Percentiles rank a stretch among this genome's conserved stretches.
Conservation (phyloP, 2,888 invertebrate species). For the Gnatocerus cornutus region DNA sequence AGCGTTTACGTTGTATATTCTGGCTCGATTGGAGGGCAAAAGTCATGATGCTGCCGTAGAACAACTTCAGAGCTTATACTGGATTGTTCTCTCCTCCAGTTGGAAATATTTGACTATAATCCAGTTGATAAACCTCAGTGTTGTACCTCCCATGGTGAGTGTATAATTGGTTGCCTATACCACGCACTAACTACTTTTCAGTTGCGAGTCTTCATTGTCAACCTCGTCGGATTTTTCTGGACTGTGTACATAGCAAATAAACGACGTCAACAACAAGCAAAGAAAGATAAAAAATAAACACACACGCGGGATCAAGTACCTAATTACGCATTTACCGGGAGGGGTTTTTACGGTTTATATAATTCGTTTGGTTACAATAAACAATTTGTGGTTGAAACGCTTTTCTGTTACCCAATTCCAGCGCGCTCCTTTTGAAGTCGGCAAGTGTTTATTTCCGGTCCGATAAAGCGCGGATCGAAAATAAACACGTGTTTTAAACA, state of each 20-base stretch:
- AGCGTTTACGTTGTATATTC: slow-evolving; percentile 81
- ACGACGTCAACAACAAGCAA: slow-evolving; percentile 73
- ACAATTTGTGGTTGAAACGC: not conserved
- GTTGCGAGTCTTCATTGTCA: slow-evolving; percentile 83
- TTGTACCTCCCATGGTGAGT: slow-evolving; percentile 85
- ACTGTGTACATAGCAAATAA: slow-evolving; percentile 82
- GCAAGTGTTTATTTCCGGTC: slow-evolving; percentile 29
- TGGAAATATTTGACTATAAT: slow-evolving; percentile 85
- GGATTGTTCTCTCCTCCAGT: slow-evolving; percentile 80
- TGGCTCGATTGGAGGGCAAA: slow-evolving; percentile 85
- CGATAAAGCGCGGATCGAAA: not conserved
- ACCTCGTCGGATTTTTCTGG: slow-evolving; percentile 87
- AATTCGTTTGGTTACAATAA: slow-evolving; percentile 16
- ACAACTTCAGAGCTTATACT: slow-evolving; percentile 78
- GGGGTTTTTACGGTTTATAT: slow-evolving; percentile 12
- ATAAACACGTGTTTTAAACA: slow-evolving; percentile 14
- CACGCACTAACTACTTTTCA: no score
- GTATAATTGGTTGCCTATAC: slow-evolving; percentile 44
- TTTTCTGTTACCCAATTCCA: slow-evolving; percentile 1
- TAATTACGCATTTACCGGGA: slow-evolving; percentile 2
- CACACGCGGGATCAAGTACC: not conserved
- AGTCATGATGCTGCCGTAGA: slow-evolving; percentile 77
- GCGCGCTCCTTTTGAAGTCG: slow-evolving; percentile 4
- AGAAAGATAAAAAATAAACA: slow-evolving; percentile 37
- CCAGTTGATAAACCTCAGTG: slow-evolving; percentile 82